Conservation (phyloP, 2,888 invertebrate species). For the Deilephila porcellus region DNA sequence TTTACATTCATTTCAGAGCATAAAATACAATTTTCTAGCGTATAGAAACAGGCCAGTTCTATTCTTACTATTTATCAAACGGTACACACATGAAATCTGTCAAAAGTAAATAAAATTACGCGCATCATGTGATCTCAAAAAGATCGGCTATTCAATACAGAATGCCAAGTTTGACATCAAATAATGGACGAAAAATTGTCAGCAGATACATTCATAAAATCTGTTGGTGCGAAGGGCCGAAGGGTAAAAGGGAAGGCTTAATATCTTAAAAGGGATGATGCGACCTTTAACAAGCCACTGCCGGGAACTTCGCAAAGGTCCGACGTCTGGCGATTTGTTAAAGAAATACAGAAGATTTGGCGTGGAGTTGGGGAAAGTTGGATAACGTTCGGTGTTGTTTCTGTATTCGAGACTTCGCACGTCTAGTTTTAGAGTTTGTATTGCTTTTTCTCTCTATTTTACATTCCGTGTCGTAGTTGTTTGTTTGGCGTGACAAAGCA, state of each 20-base stretch:
- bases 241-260: constrained; percentile 48
- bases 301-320: constrained; percentile 23
- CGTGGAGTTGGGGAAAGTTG: background rate
- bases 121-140: constrained; percentile 35
- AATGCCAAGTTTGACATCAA: constrained; percentile 31
- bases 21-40: background rate
- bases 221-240: constrained; percentile 46
- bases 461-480: background rate
- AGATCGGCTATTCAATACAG: constrained; percentile 32
- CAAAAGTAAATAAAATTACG: constrained; percentile 46
- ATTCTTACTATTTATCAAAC: background rate
- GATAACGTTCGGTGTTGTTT: background rate
- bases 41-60: background rate
- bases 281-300: constrained; percentile 26
- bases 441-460: background rate
- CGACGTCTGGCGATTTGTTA: constrained; percentile 10
- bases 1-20: too few species aligned
- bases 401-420: background rate
- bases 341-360: constrained; percentile 22
- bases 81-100: constrained; percentile 32
- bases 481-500: background rate
- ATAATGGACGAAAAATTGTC: constrained; percentile 44
- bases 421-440: background rate
- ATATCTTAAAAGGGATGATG: constrained; percentile 50
- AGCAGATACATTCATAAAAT: constrained; percentile 33